Conservation (phyloP, 2,797 vertebrate genomes). For the Phyllotis vaccarum region DNA sequence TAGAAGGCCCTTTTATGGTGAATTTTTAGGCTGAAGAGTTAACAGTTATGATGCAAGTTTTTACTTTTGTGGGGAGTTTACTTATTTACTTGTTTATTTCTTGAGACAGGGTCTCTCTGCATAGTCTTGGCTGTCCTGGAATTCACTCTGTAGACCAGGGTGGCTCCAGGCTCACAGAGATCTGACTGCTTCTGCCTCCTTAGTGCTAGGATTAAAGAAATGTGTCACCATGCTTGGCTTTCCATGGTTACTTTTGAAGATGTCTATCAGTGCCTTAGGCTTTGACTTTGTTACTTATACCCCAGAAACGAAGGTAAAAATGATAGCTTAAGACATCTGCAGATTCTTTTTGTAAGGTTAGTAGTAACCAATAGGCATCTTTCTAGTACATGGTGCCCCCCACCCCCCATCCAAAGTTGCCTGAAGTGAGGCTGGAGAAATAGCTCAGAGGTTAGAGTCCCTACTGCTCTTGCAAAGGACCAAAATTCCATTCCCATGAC, state of each 20-base stretch:
- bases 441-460: not conserved
- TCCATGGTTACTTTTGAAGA: not conserved
- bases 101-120: not conserved
- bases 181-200: not conserved
- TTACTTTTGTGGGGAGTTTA: not conserved
- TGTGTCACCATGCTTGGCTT: not conserved
- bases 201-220: not conserved
- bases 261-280: not conserved
- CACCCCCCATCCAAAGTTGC: not conserved
- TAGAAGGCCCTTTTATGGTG: not conserved
- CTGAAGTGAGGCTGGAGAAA: not conserved
- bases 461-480: not conserved
- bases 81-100: not conserved
- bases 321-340: not conserved
- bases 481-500: not conserved
- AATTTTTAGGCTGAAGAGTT: not conserved
- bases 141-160: not conserved
- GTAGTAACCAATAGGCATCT: not conserved
- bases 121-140: not conserved
- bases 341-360: slow-evolving; percentile 14
- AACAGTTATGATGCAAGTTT: not conserved
- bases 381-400: too few relatives aligned
- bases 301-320: slow-evolving; percentile 60
- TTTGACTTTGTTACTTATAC: not conserved
- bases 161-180: not conserved